These are phyloP conservation scores for Cynaeus angustus DNA, from an alignment of 2,888 invertebrate genomes.

Conservation along the genomic window DNA sequence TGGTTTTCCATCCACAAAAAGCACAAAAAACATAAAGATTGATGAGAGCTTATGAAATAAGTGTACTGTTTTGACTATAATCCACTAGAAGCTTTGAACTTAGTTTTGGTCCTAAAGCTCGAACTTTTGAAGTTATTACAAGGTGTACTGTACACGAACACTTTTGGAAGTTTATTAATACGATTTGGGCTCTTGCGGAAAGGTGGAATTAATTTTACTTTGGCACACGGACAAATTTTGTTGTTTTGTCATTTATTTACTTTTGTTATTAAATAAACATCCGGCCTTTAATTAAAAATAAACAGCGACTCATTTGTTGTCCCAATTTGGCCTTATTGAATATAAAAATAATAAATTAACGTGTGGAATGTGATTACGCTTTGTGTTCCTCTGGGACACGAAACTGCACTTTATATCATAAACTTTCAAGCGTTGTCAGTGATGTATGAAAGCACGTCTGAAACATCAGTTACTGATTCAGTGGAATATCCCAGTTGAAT, in stretches of 20 bases:
- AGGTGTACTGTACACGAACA: background rate
- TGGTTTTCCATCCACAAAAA: too few relatives aligned
- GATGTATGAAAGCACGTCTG: constrained; percentile 47
- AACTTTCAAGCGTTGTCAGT: constrained; percentile 44
- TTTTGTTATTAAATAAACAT: too few relatives aligned
- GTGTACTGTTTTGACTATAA: constrained; percentile 13
- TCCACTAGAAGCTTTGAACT: constrained; percentile 9
- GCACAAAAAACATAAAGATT: too few relatives aligned
- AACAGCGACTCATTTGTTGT: too few relatives aligned
- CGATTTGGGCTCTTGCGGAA: background rate
- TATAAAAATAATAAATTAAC: constrained; percentile 12
- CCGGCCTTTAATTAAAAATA: too few relatives aligned
- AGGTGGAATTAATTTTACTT: background rate
- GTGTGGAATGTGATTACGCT: constrained; percentile 25
- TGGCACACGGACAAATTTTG: too few relatives aligned
- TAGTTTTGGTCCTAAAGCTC: constrained; percentile 2
- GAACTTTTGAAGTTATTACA: constrained; percentile 10
- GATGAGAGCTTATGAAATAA: background rate
- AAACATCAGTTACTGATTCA: constrained; percentile 41
- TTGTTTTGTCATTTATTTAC: too few relatives aligned
- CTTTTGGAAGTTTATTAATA: constrained; percentile 1
- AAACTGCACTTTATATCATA: constrained; percentile 44
- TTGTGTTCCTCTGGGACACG: constrained; percentile 31
- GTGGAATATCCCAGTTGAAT: constrained; percentile 31
- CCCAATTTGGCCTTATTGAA: too few relatives aligned